Percentiles rank a stretch among this genome's conserved stretches.
Evolutionary conservation across 2,888 invertebrate genomes (phyloP).

Genomic region (Cheilosia soror): DNA sequence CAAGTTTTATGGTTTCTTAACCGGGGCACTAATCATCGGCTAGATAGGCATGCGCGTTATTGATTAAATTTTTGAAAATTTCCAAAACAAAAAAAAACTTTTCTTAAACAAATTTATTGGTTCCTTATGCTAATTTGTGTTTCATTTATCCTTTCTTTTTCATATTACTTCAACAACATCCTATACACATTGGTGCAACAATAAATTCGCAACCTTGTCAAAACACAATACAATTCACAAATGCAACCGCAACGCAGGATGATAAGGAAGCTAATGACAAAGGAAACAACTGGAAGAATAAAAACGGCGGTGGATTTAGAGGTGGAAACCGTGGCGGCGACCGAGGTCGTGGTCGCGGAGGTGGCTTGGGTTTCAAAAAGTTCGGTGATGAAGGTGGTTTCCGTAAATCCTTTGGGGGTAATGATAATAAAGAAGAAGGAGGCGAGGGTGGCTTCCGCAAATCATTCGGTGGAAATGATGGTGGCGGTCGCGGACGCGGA

Average conservation of each 20-base stretch:
- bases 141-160: conserved; percentile 81
- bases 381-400: conserved; percentile 78
- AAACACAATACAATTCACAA: background rate
- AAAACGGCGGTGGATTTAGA: conserved; percentile 76
- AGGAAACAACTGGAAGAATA: conserved; percentile 78
- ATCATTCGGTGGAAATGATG: conserved; percentile 79
- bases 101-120: conserved; percentile 20
- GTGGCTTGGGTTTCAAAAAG: conserved; percentile 81
- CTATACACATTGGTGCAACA: conserved; percentile 76
- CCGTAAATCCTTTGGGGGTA: conserved; percentile 82
- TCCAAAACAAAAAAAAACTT: conserved; percentile 2
- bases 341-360: conserved; percentile 78
- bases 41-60: conserved; percentile 8
- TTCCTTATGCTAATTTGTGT: conserved; percentile 83
- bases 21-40: conserved; percentile 79
- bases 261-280: conserved; percentile 60
- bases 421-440: conserved; percentile 77
- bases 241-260: conserved; percentile 39
- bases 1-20: conserved; percentile 37
- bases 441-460: conserved; percentile 79
- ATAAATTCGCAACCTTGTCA: conserved; percentile 77
- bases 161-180: conserved; percentile 78
- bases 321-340: conserved; percentile 77
- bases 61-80: conserved; percentile 1
- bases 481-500: conserved; percentile 76